Percentiles rank a stretch among this genome's conserved stretches.
These are phyloP conservation scores for Phlogophora meticulosa DNA, from an alignment of 2,888 invertebrate species.

Conservation along the genomic window DNA sequence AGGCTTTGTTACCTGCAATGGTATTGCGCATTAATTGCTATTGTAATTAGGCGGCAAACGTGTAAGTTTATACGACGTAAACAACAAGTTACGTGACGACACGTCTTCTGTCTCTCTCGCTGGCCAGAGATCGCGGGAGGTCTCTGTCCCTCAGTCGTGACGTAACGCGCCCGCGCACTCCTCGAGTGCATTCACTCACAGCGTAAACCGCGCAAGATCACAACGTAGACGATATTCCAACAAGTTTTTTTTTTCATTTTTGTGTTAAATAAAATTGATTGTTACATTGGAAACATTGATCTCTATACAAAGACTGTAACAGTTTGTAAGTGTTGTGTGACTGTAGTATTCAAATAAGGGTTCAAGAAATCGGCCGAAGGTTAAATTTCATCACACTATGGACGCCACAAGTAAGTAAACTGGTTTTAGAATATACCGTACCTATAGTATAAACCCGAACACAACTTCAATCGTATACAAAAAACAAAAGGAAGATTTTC, in stretches of 20 bases:
- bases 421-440: constrained; percentile 68
- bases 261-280: constrained; percentile 43
- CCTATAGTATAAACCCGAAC: constrained; percentile 46
- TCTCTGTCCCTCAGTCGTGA: constrained; percentile 76
- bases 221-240: constrained; percentile 67
- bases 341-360: constrained; percentile 62
- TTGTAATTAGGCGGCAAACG: constrained; percentile 72
- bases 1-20: constrained; percentile 57
- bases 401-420: constrained; percentile 89
- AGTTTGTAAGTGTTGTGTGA: constrained; percentile 61
- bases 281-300: constrained; percentile 19
- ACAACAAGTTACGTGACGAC: constrained; percentile 73
- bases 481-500: constrained; percentile 2
- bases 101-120: constrained; percentile 71
- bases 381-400: constrained; percentile 86
- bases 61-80: constrained; percentile 72
- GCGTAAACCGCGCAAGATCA: constrained; percentile 81
- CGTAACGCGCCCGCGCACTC: constrained; percentile 77
- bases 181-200: constrained; percentile 85
- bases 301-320: constrained; percentile 21
- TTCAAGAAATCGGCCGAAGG: constrained; percentile 82
- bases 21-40: constrained; percentile 75
- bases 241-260: constrained; percentile 31
- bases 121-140: constrained; percentile 51
- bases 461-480: constrained; percentile 2